Conservation (phyloP, 2,113 vertebrate genomes). For the Spilogale gracilis region DNA sequence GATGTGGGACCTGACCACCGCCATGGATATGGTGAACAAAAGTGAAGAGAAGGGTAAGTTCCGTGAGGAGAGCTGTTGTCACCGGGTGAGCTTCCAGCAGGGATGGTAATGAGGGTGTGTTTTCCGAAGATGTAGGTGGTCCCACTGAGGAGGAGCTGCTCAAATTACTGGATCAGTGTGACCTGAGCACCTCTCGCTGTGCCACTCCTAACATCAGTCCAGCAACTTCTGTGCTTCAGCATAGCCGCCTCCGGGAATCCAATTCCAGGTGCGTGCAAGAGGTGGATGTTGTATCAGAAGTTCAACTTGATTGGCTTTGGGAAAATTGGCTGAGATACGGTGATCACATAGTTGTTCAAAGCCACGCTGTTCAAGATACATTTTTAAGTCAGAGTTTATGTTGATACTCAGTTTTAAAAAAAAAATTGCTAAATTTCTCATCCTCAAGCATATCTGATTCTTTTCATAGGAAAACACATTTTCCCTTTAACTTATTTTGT, state of each 20-base stretch:
- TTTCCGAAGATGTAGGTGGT: constrained; percentile 92
- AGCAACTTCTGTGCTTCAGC: constrained; percentile 96
- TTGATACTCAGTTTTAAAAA: not conserved
- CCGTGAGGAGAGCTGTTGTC: rapidly evolving
- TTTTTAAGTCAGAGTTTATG: not conserved
- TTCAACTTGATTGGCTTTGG: not conserved
- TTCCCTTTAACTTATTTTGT: not conserved
- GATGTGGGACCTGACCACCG: constrained; percentile 99
- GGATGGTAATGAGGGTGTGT: not conserved
- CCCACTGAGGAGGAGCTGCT: constrained; percentile 97
- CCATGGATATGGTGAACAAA: constrained; percentile 97
- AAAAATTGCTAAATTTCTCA: not conserved
- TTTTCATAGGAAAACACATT: not conserved
- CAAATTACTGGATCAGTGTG: constrained; percentile 97
- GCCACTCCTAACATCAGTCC: constrained; percentile 98
- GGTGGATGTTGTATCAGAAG: rapidly evolving
- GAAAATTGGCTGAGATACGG: not conserved
- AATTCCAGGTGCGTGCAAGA: constrained; percentile 91
- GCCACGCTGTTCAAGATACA: not conserved
- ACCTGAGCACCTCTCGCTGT: constrained; percentile 97
- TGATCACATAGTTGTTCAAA: not conserved
- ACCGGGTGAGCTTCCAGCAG: rapidly evolving
- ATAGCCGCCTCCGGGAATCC: constrained; percentile 95
- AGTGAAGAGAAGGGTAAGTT: constrained; percentile 93
- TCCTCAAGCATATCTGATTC: not conserved